These are phyloP conservation scores for Acipenser ruthenus DNA, from an alignment of 2,797 vertebrate species.

Conservation along the genomic window DNA sequence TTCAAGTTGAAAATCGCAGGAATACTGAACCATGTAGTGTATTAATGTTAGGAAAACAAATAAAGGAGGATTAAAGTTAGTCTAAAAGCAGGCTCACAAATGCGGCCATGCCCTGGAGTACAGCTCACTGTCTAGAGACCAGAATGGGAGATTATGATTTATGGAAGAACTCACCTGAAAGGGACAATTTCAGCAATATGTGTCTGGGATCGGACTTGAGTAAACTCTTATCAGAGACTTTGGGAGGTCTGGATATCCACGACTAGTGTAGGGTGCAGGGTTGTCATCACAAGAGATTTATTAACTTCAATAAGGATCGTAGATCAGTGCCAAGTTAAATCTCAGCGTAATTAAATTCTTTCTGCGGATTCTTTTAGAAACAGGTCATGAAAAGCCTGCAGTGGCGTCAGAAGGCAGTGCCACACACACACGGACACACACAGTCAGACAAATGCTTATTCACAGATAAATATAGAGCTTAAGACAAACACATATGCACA, in stretches of 20 bases:
- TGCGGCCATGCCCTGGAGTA: conserved; percentile 11
- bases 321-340: conserved; percentile 47
- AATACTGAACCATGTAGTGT: background rate
- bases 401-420: conserved; percentile 10
- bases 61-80: background rate
- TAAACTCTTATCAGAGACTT: conserved; percentile 6
- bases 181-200: conserved; percentile 18
- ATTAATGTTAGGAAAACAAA: conserved; percentile 6
- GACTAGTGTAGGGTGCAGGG: conserved; percentile 33
- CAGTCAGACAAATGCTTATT: conserved; percentile 10
- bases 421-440: conserved; percentile 18
- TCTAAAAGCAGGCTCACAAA: background rate
- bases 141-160: conserved; percentile 23
- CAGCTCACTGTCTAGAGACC: conserved; percentile 14
- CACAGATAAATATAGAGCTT: background rate
- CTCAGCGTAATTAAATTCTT: conserved; percentile 56
- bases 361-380: conserved; percentile 53
- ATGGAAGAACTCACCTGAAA: conserved; percentile 21
- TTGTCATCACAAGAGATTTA: conserved; percentile 47
- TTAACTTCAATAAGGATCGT: conserved; percentile 44
- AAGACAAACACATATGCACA: conserved; percentile 5
- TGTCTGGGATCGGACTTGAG: conserved; percentile 11
- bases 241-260: conserved; percentile 32
- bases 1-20: background rate
- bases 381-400: conserved; percentile 30